A percentile compares a stretch with the other conserved stretches of the same genome.
phyloP scores from a whole-genome alignment of 2,113 vertebrate species.

The Callochromis pleurospilus region DNA sequence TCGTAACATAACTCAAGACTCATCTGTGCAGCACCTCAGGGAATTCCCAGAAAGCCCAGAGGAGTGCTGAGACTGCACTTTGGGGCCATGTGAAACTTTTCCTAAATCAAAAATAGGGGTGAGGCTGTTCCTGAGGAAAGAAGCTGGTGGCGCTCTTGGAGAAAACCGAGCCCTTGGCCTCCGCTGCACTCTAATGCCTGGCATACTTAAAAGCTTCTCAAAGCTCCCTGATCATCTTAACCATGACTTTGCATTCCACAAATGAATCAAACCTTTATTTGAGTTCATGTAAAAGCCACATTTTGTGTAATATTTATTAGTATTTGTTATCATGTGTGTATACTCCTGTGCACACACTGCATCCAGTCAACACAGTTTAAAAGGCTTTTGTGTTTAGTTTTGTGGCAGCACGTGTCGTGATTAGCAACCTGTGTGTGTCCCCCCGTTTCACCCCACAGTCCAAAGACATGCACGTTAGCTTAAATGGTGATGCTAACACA shows the following conservation, averaged over 20 bases:
- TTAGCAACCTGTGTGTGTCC: neutral
- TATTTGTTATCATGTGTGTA: neutral
- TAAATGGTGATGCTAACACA: neutral
- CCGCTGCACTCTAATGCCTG: slow-evolving; percentile 18
- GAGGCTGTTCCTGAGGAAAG: neutral
- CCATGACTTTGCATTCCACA: neutral
- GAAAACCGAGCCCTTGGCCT: neutral
- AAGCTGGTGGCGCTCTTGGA: neutral
- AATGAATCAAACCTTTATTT: accelerated
- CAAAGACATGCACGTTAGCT: neutral
- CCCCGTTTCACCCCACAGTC: neutral
- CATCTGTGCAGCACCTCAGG: neutral
- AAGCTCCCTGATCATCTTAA: neutral
- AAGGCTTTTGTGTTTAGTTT: neutral
- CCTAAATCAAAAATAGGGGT: neutral
- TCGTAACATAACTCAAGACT: neutral
- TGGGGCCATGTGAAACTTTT: slow-evolving; percentile 14
- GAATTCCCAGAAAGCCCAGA: neutral
- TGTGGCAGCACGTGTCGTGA: neutral
- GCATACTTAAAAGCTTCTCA: slow-evolving; percentile 30
- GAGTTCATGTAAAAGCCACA: accelerated
- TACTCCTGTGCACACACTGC: neutral
- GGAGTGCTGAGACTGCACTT: neutral
- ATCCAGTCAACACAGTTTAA: neutral
- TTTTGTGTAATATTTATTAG: neutral